Evolutionary conservation across 2,888 invertebrate species (phyloP).

Genomic region (Sussaba pulchella): DNA sequence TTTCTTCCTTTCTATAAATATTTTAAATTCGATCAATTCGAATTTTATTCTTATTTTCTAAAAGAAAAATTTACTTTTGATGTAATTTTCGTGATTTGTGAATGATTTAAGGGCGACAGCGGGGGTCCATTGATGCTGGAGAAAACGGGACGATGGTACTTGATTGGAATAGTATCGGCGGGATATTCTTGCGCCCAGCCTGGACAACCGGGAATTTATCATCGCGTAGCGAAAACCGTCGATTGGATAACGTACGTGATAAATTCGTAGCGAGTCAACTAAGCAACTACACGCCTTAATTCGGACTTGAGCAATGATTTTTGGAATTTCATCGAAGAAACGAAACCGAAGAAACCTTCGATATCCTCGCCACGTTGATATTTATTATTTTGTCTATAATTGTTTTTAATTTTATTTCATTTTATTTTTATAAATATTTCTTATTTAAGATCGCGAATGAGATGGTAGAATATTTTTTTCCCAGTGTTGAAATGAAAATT

Average conservation of each 20-base stretch:
- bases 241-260: slow-evolving; percentile 94
- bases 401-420: slow-evolving; percentile 22
- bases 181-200: slow-evolving; percentile 97
- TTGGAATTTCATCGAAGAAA: slow-evolving; percentile 5
- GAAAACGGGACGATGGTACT: slow-evolving; percentile 94
- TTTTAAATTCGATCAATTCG: too few species aligned
- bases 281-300: slow-evolving; percentile 7
- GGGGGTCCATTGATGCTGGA: slow-evolving; percentile 97
- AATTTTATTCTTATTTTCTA: too few species aligned
- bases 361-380: slow-evolving; percentile 50
- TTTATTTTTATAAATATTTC: slow-evolving; percentile 15
- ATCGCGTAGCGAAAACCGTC: slow-evolving; percentile 96
- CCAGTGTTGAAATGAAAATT: background rate
- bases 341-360: background rate
- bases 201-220: slow-evolving; percentile 97
- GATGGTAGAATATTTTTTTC: slow-evolving; percentile 9
- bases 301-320: background rate
- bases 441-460: slow-evolving; percentile 25
- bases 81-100: too few species aligned
- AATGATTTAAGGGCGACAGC: slow-evolving; percentile 89
- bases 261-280: slow-evolving; percentile 82
- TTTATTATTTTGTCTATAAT: slow-evolving; percentile 51
- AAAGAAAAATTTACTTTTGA: too few species aligned
- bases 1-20: too few species aligned
- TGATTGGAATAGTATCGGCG: slow-evolving; percentile 96